Evolutionary conservation across 1,140 invertebrate genomes (phyloP).

Genomic region (Argopecten irradians): DNA sequence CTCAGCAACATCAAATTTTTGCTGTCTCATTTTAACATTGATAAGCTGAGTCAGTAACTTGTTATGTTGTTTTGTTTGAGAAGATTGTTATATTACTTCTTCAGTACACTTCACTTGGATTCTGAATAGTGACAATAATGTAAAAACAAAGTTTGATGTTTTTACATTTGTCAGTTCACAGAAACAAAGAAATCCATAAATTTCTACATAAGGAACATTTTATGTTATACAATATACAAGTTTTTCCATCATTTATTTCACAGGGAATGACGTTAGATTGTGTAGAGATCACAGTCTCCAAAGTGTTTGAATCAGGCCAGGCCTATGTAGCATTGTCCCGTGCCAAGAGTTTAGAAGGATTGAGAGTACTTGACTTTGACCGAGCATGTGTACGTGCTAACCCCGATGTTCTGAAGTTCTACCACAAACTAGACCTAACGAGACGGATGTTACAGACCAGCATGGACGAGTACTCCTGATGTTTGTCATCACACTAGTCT

Average conservation of each 20-base stretch:
- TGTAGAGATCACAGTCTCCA: conserved; percentile 93
- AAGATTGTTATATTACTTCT: not conserved
- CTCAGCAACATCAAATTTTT: no score
- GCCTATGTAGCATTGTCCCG: conserved; percentile 96
- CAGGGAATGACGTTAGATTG: conserved; percentile 95
- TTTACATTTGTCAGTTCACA: no score
- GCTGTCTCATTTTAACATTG: no score
- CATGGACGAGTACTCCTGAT: conserved; percentile 42
- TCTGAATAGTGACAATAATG: not conserved
- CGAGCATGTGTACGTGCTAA: conserved; percentile 92
- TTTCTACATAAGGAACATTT: not conserved
- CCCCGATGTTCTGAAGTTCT: conserved; percentile 90
- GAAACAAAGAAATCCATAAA: not conserved
- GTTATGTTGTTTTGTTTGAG: not conserved
- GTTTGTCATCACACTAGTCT: not conserved
- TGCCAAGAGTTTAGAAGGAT: conserved; percentile 89
- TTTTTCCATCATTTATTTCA: conserved; percentile 46
- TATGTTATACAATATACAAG: not conserved
- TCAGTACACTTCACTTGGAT: not conserved
- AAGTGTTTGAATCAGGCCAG: conserved; percentile 93
- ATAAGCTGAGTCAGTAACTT: no score
- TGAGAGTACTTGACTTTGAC: conserved; percentile 93
- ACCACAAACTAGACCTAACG: conserved; percentile 76
- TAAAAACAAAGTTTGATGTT: no score
- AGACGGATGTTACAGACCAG: conserved; percentile 54